Evolutionary conservation across 2,888 invertebrate species (phyloP), one percentile per base, ranked within the genome.

Genomic region (Charanyca ferruginea): DNA sequence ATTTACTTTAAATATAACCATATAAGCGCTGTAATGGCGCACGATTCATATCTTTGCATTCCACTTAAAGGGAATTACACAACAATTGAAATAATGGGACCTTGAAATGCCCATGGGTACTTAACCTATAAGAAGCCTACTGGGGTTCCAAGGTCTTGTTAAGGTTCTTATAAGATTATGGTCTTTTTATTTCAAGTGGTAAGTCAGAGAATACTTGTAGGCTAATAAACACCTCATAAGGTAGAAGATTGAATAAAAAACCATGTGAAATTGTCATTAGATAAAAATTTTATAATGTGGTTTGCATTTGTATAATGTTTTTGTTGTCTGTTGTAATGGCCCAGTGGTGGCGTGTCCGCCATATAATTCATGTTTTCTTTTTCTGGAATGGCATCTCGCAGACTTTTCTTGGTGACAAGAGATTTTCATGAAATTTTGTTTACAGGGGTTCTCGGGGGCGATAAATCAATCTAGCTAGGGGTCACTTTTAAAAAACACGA

Each of bases 41-140:
- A 79, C 79, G 78, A 78, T 76, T 75, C 62, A 72, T 49, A 75
- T 76, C 76, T 70, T 74, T 66, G 62, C 79, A 72, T 79, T 75
- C 72, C 68, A 60, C 54, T 73, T 77, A 66, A 61, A 72, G 61
- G 47, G 60, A 68, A 66, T 78, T 78, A 68, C 72, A 61, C 63
- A 75, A 78, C 75, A 63, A 71, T 75, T 61, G 62, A 63, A 44
- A 57, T 78, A 59, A 79, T 68, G 58, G 44, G 63, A 47, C 66
- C 64, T 75, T 66, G 60, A 62, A 67, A 61, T 48, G 25, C 42
- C 47, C 66, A 51, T 60, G 45, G 42, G 47, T 66, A 54, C 42
- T 71, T 74, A 69, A 71, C 61, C 41, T 73, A 53, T 61, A 57
- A 60, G 66, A 73, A 49, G 41, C 47, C 51, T 44, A 44, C 35